Conservation (phyloP, 2,888 invertebrate species). For the Fissipunctia ypsillon region DNA sequence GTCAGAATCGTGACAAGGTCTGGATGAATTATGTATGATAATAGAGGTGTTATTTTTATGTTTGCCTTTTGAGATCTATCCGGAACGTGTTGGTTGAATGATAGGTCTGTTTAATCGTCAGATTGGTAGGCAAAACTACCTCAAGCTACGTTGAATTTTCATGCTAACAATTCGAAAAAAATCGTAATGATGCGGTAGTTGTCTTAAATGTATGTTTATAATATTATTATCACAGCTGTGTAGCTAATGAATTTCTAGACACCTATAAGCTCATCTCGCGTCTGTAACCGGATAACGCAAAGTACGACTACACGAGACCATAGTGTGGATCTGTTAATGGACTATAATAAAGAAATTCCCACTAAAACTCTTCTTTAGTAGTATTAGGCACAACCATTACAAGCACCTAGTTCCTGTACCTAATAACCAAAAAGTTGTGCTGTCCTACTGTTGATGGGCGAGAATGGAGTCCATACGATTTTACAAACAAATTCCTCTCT, state of each 20-base stretch:
- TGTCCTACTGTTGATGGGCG: neutral
- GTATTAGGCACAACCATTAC: too few relatives aligned
- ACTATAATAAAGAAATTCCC: too few relatives aligned
- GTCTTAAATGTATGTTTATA: neutral
- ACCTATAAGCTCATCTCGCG: neutral
- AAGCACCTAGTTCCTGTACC: neutral
- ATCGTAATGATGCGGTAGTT: constrained; percentile 5
- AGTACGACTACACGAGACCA: neutral
- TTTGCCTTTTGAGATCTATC: constrained; percentile 17
- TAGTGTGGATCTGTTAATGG: neutral
- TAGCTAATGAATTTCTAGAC: neutral
- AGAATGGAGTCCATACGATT: neutral
- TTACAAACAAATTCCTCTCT: neutral
- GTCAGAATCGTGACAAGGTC: constrained; percentile 27
- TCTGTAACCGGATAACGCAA: constrained; percentile 14
- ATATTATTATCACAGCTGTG: neutral
- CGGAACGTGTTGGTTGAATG: constrained; percentile 14
- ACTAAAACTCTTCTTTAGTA: too few relatives aligned
- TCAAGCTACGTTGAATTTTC: constrained; percentile 2
- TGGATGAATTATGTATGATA: constrained; percentile 39
- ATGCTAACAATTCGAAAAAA: neutral
- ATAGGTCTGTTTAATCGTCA: neutral
- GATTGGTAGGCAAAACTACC: neutral
- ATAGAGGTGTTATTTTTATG: constrained; percentile 24
- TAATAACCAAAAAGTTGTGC: neutral